Conservation (phyloP, 2,797 vertebrate genomes). For the Myotis vivesi region DNA sequence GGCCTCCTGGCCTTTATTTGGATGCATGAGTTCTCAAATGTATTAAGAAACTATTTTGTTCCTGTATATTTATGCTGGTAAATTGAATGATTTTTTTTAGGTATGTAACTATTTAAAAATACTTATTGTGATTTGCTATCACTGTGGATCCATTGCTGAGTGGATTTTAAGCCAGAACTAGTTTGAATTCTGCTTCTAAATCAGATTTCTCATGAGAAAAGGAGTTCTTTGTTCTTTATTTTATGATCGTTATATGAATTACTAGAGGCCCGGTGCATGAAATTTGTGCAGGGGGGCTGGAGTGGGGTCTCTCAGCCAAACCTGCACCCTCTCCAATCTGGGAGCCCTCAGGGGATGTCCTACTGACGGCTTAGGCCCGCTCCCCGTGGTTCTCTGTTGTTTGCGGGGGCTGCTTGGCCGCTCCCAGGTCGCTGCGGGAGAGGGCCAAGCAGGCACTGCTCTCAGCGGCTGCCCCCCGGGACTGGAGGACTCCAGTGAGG, state of each 20-base stretch:
- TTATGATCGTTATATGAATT: constrained; percentile 41
- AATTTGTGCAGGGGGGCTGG: too few species aligned
- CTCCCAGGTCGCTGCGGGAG: too few species aligned
- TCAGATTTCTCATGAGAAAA: constrained; percentile 9
- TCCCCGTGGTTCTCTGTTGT: too few species aligned
- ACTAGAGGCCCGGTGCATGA: neutral
- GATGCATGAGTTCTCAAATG: neutral
- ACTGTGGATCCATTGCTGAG: neutral
- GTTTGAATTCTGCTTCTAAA: constrained; percentile 33
- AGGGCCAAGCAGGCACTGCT: too few species aligned
- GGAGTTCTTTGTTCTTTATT: constrained; percentile 34
- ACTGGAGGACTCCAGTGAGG: too few species aligned
- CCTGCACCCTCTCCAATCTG: too few species aligned
- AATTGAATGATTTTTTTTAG: constrained; percentile 3
- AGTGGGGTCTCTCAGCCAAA: too few species aligned
- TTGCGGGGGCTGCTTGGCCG: too few species aligned
- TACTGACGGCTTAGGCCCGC: too few species aligned
- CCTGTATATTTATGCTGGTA: neutral
- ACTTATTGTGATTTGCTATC: constrained; percentile 19
- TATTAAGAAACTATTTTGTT: neutral
- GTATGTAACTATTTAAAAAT: neutral
- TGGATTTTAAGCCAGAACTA: constrained; percentile 3
- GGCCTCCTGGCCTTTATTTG: neutral
- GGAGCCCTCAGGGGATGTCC: too few species aligned
- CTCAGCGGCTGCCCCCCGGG: too few species aligned